Evolutionary conservation across 1,140 invertebrate genomes (phyloP), one percentile per base, ranked within the genome.

Genomic region (Scaptomyza pallida): DNA sequence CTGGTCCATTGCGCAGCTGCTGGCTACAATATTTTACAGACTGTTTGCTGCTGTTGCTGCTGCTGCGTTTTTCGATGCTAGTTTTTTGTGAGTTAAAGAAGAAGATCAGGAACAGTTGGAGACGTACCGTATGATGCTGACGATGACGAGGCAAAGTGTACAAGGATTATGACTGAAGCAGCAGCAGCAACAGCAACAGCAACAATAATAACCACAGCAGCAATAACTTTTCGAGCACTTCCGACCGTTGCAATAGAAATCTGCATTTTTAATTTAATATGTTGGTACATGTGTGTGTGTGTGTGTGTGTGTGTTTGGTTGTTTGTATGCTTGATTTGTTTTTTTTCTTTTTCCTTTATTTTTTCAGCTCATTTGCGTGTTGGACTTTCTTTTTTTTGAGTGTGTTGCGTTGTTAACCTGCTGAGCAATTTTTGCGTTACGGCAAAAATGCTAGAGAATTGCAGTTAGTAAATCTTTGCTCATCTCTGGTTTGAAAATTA

Each of bases 21-120:
- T 81, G 79, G 76, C 76, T 65, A 86, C 80, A 85, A 85, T 85
- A 85, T 85, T 85, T 85, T 85, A 80, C 80, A 70, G 72, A 85
- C 78, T 81, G 78, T 65, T 81, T 76, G 78, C 74, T 73, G 68
- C 43, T 47, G 41, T 81, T 76, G 78, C 74, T 73, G 72, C 43
- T 40, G 41, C 41, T 51, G 6, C 60, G 61, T 83, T 82, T 83
- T 83, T 83, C 85, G 80, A 83, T 79, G 75, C 45, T 62, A 79
- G 67, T 78, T 55, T 63, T 64, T 78, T 55, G 59, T 64, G 57
- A 9, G 33, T 5, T 73, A 54, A 54, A 56, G 35, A 21, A 55
- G 60, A 35, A 55, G 60, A 70, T 70, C 67, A 63, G 50, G 23
- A 70, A 70, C 67, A 63, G 67, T 70, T 70, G 67, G 59, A 63